phyloP scores from a whole-genome alignment of 2,113 vertebrate species.

The Syrmaticus mikado region DNA sequence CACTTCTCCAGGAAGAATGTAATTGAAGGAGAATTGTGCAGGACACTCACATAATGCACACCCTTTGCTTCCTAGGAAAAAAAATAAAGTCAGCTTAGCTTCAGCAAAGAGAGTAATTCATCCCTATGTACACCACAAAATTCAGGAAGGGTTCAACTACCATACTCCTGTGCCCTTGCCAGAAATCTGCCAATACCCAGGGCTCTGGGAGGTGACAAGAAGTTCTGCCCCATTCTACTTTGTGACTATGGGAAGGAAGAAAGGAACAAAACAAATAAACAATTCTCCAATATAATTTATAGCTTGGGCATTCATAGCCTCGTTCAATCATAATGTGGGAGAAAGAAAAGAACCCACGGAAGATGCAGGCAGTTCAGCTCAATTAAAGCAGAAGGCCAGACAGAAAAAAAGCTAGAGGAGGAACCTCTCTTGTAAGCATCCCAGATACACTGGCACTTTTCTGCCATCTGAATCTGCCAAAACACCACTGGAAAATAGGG shows the following conservation, averaged over 20 bases:
- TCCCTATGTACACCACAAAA: not conserved
- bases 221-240: not conserved
- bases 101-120: not conserved
- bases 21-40: not conserved
- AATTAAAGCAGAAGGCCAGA: not conserved
- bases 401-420: not conserved
- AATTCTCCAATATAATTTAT: not conserved
- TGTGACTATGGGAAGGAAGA: not conserved
- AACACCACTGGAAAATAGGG: not conserved
- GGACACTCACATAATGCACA: conserved; percentile 71
- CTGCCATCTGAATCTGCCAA: not conserved
- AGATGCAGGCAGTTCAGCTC: not conserved
- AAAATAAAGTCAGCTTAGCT: not conserved
- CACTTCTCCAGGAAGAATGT: not conserved
- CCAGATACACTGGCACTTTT: not conserved
- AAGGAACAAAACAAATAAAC: not conserved
- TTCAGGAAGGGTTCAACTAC: not conserved
- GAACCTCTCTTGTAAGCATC: not conserved
- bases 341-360: not conserved
- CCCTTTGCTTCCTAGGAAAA: conserved; percentile 69
- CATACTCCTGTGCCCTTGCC: not conserved
- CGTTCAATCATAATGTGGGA: not conserved
- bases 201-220: not conserved
- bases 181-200: too few species aligned
- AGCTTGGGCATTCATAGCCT: not conserved